Evolutionary conservation across 1,140 invertebrate species (phyloP).

Genomic region (Pseudomyrmex sp.): DNA sequence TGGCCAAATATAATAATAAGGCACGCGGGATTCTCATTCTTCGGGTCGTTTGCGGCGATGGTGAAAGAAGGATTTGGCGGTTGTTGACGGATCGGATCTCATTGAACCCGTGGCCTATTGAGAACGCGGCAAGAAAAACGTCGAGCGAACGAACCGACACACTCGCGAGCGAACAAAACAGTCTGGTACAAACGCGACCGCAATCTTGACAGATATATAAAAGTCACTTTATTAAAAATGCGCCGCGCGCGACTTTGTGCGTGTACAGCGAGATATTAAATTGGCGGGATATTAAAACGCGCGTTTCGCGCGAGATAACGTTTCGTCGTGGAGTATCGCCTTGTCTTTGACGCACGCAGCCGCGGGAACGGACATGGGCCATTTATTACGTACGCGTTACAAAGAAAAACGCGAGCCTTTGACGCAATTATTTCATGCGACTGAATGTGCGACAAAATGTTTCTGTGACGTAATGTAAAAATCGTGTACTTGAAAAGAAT

Average conservation of each 20-base stretch:
- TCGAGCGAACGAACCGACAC: background rate
- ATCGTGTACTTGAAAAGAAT: too few species aligned
- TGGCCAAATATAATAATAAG: conserved; percentile 71
- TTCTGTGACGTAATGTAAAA: background rate
- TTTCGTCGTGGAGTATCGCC: background rate
- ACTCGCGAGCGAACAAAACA: background rate
- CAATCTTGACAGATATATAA: conserved; percentile 51
- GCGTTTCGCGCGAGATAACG: conserved; percentile 22
- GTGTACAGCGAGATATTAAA: conserved; percentile 58
- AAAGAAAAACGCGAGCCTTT: background rate
- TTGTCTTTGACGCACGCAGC: background rate
- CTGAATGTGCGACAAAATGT: conserved; percentile 13
- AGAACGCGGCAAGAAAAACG: conserved; percentile 8
- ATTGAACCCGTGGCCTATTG: background rate
- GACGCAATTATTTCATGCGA: conserved; percentile 18
- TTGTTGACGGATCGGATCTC: background rate
- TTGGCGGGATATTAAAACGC: conserved; percentile 74
- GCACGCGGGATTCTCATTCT: conserved; percentile 48
- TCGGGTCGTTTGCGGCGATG: background rate
- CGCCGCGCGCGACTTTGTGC: conserved; percentile 17
- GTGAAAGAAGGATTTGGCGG: background rate
- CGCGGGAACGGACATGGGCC: background rate
- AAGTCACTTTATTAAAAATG: conserved; percentile 68
- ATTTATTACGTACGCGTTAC: background rate
- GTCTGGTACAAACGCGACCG: conserved; percentile 24